These are phyloP conservation scores for Rissa tridactyla DNA, from an alignment of 2,113 vertebrate species.

Conservation along the genomic window DNA sequence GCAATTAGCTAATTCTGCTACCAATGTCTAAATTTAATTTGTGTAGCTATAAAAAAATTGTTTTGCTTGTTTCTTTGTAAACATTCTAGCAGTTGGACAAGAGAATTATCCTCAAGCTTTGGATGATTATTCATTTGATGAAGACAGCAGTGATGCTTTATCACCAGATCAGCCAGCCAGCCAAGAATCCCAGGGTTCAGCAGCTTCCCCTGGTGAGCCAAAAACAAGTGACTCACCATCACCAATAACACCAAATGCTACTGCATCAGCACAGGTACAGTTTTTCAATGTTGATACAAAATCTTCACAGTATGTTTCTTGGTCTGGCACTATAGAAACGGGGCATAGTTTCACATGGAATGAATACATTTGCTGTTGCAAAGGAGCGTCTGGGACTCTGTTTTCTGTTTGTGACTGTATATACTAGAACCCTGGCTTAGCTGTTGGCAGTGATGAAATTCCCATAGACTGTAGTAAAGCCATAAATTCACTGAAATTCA, in stretches of 20 bases:
- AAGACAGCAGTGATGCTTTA: conserved; percentile 93
- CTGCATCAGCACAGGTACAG: conserved; percentile 72
- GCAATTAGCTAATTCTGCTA: not conserved
- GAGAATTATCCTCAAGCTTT: conserved; percentile 86
- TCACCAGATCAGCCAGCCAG: conserved; percentile 96
- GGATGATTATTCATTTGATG: conserved; percentile 88
- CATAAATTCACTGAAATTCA: not conserved
- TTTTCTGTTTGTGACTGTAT: not conserved
- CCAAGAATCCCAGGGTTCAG: conserved; percentile 92
- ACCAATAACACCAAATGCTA: conserved; percentile 68
- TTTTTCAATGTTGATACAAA: not conserved
- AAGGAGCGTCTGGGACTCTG: not conserved
- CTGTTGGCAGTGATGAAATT: not conserved
- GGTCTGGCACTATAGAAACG: not conserved
- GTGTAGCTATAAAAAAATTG: not conserved
- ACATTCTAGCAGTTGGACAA: conserved; percentile 79
- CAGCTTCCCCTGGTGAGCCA: conserved; percentile 85
- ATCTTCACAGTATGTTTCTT: not conserved
- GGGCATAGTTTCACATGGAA: not conserved
- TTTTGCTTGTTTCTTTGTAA: conserved; percentile 3
- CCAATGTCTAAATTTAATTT: not conserved
- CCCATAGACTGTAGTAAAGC: not conserved
- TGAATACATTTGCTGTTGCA: not conserved
- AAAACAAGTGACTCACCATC: conserved; percentile 81
- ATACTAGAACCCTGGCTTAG: not conserved